Base-by-base conservation (phyloP, 2,797 vertebrate species). In the Sebastes aleutianus region DNA sequence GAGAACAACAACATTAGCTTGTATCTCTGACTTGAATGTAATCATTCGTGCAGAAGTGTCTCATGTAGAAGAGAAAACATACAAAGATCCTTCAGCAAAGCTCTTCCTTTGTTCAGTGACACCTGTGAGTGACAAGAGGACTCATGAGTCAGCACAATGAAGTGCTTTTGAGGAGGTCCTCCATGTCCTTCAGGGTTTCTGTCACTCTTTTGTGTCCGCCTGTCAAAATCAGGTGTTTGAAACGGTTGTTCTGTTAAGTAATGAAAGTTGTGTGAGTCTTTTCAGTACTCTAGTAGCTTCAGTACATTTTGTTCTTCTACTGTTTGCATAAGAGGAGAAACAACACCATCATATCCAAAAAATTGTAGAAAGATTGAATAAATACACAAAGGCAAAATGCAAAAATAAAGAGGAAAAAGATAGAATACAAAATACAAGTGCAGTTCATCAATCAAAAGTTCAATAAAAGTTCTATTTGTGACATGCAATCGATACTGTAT, bases 221-320 rank as follows among this genome's bases (percentile, higher is more conserved):
- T 89, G 89, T 92, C 92, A 89, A 29, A 76, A 79, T 78, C 93
- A 93, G 88, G 16, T 90, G 90, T 80, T 77, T 34, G 22, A 71
- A 74, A 50, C 3, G 0, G 47, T 43, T 68, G 22, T 8, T 22
- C 6, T 47, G 53, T 78, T 20, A 9, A 26, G 2, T 50, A 29
- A 39, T 1, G 1, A 9, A 67, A 13, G 66, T 18, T 11, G 13
- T 12, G 10, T 56, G 26, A 47, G 16, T 57, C 3, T 36, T 47
- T 62, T 26, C 6, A 26, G 14, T 39, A 57, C 53, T n/a, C 53
- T 1, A 22, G 0, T 57, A 26, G 0, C 54, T 64, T 10, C 20
- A 22, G 20, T 22, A n/a, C 53, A 12, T 36, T 6, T 64, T 64
- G n/a, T 24, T 36, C 6, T 34, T 64, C n/a, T 24, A 6, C 12